phyloP scores from a whole-genome alignment of 2,888 invertebrate species.

The Hirudinaria manillensis region DNA sequence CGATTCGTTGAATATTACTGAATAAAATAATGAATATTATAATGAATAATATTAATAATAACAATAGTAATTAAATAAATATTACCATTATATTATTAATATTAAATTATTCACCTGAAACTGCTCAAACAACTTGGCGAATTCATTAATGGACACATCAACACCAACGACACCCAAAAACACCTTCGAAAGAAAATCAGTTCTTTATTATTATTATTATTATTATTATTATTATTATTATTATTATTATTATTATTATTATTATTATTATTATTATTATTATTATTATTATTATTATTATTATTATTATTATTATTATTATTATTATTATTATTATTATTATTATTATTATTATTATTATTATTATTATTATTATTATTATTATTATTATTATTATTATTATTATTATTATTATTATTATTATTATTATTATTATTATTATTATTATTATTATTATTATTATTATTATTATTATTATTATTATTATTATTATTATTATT shows the following conservation, averaged over 20 bases:
- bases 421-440: constrained; percentile 9
- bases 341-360: not conserved
- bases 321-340: not conserved
- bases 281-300: not conserved
- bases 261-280: constrained; percentile 6
- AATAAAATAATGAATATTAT: too few relatives aligned
- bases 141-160: constrained; percentile 22
- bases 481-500: too few relatives aligned
- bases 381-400: constrained; percentile 14
- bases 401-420: constrained; percentile 5
- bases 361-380: not conserved
- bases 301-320: not conserved
- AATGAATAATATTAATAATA: too few relatives aligned
- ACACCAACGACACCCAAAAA: constrained; percentile 25
- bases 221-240: not conserved
- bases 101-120: constrained; percentile 16
- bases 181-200: not conserved
- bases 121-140: constrained; percentile 19
- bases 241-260: not conserved
- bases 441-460: not conserved
- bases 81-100: not conserved
- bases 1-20: too few relatives aligned
- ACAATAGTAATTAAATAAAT: not conserved
- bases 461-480: too few relatives aligned
- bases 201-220: not conserved